Base-by-base conservation (phyloP, 2,888 invertebrate species). In the Andricus quercusramuli region DNA sequence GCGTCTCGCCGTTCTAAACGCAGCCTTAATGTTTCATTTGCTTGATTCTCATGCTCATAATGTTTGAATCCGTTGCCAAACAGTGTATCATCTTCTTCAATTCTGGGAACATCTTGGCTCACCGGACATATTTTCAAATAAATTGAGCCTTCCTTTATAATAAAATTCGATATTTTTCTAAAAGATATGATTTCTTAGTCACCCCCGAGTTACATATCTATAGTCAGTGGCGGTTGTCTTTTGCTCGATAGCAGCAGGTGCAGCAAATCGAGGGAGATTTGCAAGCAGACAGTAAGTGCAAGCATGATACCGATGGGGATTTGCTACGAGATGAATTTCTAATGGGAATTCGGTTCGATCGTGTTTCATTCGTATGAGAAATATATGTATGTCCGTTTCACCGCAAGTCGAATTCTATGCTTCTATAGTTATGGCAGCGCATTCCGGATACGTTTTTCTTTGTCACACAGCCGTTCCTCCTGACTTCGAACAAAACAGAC, bases 391-490 rank as follows among this genome's bases (percentile, higher is more conserved):
- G 59, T 15, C 37, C 77, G 37, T 77, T 77, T 77, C 56, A 41
- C 59, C 77, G 13, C 59, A 68, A 44, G 68, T 47, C 20, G 47
- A 70, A 47, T 70, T 70, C 22, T 44, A 67, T 67, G 22, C n/a
- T 22, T 67, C 41, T 70, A 29, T 47, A 17, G 17, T 15, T 62
- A 62, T 62, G 51, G 17, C 47, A 25, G 81, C 80, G 82, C 83
- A 85, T 85, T 86, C 82, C 86, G 86, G 86, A 83, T 84, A 83
- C 80, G 82, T 85, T 86, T 87, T 86, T 82, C 84, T 80, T 80
- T 82, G 79, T 85, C 84, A 80, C 78, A 68, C 85, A 86, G 85
- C 85, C 86, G 86, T 83, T 79, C 80, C 70, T 83, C 74, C 82
- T 68, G 13, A 68, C 68, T n/a, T 44, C 25, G 6, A 25, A 68